phyloP scores from a whole-genome alignment of 2,797 vertebrate species.

The Girardinus metallicus region DNA sequence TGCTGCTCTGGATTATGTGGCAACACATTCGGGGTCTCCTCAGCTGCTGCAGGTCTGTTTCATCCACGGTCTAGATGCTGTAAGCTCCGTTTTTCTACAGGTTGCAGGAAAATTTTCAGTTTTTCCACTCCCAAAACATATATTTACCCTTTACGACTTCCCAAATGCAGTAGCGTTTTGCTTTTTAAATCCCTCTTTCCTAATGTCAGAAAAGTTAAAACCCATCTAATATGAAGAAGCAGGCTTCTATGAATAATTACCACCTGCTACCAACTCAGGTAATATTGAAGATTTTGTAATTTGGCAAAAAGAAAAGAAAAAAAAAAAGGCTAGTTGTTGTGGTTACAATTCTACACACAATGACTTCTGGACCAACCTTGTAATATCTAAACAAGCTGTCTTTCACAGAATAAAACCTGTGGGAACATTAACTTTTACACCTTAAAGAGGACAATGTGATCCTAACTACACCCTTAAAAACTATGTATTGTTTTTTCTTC shows the following conservation, averaged over 20 bases:
- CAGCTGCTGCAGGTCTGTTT: slow-evolving; percentile 42
- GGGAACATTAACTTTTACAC: neutral
- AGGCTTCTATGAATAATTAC: neutral
- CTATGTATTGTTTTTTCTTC: too few species aligned
- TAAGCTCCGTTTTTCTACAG: slow-evolving; percentile 33
- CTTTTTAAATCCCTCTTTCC: neutral
- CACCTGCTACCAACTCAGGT: neutral
- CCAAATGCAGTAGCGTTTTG: neutral
- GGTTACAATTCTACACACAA: neutral
- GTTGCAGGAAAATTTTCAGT: slow-evolving; percentile 1
- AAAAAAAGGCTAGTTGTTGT: neutral
- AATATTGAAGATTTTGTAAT: neutral
- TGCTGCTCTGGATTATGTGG: slow-evolving; percentile 73
- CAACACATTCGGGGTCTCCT: slow-evolving; percentile 57
- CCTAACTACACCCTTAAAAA: neutral
- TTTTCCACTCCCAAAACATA: neutral
- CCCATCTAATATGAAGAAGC: neutral
- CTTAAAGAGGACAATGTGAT: neutral
- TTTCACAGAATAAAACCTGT: neutral
- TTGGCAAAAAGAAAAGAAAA: neutral
- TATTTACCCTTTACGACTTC: slow-evolving; percentile 4
- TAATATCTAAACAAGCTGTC: neutral
- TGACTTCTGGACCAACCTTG: neutral
- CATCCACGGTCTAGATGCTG: slow-evolving; percentile 31
- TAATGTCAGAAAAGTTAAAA: neutral